Evolutionary conservation across 1,140 invertebrate genomes (phyloP).

Genomic region (Camponotus floridanus): DNA sequence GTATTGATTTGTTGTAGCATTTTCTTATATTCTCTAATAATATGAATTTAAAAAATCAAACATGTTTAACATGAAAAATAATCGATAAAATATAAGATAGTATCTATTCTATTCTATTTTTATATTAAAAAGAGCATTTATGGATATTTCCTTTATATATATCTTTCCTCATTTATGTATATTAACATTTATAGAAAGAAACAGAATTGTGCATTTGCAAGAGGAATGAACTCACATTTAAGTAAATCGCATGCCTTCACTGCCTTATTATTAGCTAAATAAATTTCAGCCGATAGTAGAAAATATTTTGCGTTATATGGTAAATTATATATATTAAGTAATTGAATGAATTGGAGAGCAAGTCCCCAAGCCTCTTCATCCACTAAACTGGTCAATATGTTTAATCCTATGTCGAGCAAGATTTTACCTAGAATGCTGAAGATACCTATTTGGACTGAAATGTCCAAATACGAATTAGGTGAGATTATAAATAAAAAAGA

Average conservation of each 20-base stretch:
- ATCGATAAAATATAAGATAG: not conserved
- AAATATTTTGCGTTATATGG: slow-evolving; percentile 59
- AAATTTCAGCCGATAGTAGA: slow-evolving; percentile 77
- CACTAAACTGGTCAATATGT: slow-evolving; percentile 71
- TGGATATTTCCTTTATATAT: not conserved
- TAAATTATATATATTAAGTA: slow-evolving; percentile 60
- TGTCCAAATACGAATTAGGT: slow-evolving; percentile 58
- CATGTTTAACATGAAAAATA: not conserved
- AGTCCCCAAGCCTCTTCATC: slow-evolving; percentile 72
- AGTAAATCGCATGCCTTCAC: slow-evolving; percentile 76
- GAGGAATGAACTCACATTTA: slow-evolving; percentile 73
- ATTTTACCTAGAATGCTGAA: slow-evolving; percentile 44
- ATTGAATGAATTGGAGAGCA: slow-evolving; percentile 73
- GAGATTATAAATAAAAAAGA: slow-evolving; percentile 53
- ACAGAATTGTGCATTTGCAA: not conserved
- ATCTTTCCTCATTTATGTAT: not conserved
- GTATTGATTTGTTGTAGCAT: not conserved
- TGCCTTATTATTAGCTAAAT: slow-evolving; percentile 75
- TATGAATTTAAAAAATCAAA: not conserved
- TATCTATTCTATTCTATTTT: too few relatives aligned
- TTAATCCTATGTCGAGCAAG: slow-evolving; percentile 66
- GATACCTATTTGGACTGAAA: slow-evolving; percentile 70
- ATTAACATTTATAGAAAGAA: not conserved
- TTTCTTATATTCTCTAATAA: not conserved
- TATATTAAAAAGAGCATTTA: not conserved